Percentiles rank a stretch among this genome's conserved stretches.
These are phyloP conservation scores for Monopis laevigella DNA, from an alignment of 2,888 invertebrate species.

Conservation along the genomic window DNA sequence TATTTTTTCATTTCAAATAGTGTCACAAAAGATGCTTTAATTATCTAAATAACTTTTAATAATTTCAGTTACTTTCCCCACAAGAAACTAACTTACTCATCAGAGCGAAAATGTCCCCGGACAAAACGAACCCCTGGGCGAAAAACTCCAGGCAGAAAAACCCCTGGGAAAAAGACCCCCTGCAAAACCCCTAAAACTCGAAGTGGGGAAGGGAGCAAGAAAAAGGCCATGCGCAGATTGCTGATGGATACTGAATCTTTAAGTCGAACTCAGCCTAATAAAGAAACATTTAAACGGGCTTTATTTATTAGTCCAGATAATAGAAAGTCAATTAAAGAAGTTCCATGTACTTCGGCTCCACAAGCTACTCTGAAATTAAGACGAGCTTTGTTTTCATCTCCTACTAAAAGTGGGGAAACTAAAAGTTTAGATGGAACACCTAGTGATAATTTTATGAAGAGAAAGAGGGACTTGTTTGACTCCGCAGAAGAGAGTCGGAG, in stretches of 20 bases:
- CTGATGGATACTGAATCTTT: constrained; percentile 46
- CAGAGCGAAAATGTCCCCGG: constrained; percentile 57
- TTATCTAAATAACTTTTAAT: constrained; percentile 4
- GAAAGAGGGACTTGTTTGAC: constrained; percentile 58
- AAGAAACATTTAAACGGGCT: constrained; percentile 74
- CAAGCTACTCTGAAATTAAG: constrained; percentile 62
- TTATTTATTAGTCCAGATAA: constrained; percentile 78
- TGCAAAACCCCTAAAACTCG: constrained; percentile 62
- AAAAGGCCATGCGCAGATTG: constrained; percentile 58
- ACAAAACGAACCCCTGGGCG: constrained; percentile 59
- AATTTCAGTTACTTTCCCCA: constrained; percentile 53
- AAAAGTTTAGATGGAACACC: constrained; percentile 44
- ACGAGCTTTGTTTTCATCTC: constrained; percentile 72
- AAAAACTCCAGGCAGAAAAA: constrained; percentile 44
- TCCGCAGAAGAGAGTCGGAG: constrained; percentile 35
- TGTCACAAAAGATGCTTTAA: background rate
- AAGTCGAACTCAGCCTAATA: constrained; percentile 44
- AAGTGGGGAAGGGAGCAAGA: constrained; percentile 71
- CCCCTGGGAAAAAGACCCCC: constrained; percentile 63
- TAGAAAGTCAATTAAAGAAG: constrained; percentile 31
- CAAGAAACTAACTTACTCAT: constrained; percentile 51
- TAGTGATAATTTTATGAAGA: constrained; percentile 44
- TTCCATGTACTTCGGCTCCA: constrained; percentile 48
- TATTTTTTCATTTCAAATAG: no score
- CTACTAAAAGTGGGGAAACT: constrained; percentile 50